Evolutionary conservation across 2,888 invertebrate genomes (phyloP).

Genomic region (Aporophyla nigra): DNA sequence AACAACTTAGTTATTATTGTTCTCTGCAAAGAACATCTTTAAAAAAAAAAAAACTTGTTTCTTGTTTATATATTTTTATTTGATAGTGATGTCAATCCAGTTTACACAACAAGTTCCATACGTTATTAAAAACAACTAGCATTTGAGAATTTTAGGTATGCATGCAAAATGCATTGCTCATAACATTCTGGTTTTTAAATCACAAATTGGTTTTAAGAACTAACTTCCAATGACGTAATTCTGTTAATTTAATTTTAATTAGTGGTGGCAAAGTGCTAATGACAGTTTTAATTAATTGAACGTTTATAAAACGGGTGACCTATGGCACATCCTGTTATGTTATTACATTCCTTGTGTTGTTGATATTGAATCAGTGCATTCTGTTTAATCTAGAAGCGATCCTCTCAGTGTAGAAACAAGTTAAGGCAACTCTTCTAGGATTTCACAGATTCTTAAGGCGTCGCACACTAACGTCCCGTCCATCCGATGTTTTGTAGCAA

Average conservation of each 20-base stretch:
- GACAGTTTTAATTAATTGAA: slow-evolving; percentile 23
- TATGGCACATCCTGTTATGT: neutral
- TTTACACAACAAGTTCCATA: slow-evolving; percentile 20
- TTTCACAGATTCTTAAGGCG: neutral
- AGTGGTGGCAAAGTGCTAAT: slow-evolving; percentile 27
- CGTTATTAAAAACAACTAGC: neutral
- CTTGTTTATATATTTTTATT: slow-evolving; percentile 11
- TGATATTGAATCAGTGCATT: neutral
- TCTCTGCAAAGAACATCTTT: slow-evolving; percentile 8
- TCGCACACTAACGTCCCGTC: neutral
- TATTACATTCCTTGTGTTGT: neutral
- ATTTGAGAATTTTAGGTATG: slow-evolving; percentile 9
- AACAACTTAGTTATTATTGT: slow-evolving; percentile 13
- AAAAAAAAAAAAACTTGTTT: slow-evolving; percentile 17
- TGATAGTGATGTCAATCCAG: slow-evolving; percentile 12
- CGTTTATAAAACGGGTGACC: neutral
- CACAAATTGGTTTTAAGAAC: slow-evolving; percentile 19
- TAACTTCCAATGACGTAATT: slow-evolving; percentile 16
- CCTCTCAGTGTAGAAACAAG: neutral
- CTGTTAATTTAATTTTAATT: slow-evolving; percentile 24
- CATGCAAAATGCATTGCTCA: slow-evolving; percentile 5
- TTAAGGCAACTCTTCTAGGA: neutral
- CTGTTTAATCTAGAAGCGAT: slow-evolving; percentile 5
- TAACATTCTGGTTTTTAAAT: slow-evolving; percentile 30
- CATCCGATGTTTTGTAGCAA: neutral